Base-by-base conservation (phyloP, 2,888 invertebrate species). In the Epirrhoe alternata region DNA sequence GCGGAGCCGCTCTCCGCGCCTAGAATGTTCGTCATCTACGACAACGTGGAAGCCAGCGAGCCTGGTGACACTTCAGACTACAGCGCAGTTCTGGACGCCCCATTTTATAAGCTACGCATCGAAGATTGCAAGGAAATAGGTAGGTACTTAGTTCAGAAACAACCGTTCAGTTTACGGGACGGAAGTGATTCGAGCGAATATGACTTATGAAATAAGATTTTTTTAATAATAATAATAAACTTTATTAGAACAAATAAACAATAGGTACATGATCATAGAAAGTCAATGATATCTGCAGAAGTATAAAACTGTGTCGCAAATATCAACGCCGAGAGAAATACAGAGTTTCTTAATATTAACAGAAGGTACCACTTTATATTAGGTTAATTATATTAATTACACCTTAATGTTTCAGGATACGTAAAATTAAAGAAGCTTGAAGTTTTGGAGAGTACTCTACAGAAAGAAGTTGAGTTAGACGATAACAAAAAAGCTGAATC, bases 41-140 rank as follows among this genome's bases (percentile, higher is more conserved):
- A 97, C 75, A 96, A 96, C 67, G 94, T 97, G 38, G 96, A 96
- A 77, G 95, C 97, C 8, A 94, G 95, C 47, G 95, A 96, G 60
- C 94, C 95, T 0, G 94, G 94, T 49, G 95, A 96, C 72, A 93
- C 94, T 0, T 90, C 94, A 7, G 94, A 94, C 71, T 95, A 95
- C 72, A 94, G 94, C 74, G 94, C 92, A 6, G 91, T 94, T 58
- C 91, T 94, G 12, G 94, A 95, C 73, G 94, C 94, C 24, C 94
- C 95, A 0, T 94, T 94, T 58, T 96, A 96, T 80, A 95, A 94
- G 78, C 94, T 96, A 61, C 88, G 94, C 16, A 91, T 95, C 66
- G 95, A 95, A 83, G 89, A 92, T 73, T 87, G 92, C 53, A 92
- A 88, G 79, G 92, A 90, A 71, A 79, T 85, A 83, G 94, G 94